Base-by-base conservation (phyloP, 2,888 invertebrate genomes). In the Drosophila subquinaria region DNA sequence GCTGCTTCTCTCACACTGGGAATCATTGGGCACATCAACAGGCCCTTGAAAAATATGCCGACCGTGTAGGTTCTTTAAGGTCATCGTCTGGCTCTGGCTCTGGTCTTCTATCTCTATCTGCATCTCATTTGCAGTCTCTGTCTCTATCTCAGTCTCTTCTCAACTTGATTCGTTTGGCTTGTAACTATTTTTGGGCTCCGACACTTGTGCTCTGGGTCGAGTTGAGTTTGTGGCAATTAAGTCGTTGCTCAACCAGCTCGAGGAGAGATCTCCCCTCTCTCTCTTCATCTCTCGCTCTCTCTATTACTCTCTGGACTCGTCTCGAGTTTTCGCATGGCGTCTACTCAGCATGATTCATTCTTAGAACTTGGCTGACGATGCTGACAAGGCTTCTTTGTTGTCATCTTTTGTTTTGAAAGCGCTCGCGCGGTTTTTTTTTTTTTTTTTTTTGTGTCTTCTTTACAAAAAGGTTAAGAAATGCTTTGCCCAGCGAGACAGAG, bases 271-370 rank as follows among this genome's bases (percentile, higher is more conserved):
- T 42, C 17, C 35, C 13, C 13, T 33, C 15, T 35, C 4, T 8
- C 47, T 43, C 23, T 53, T 27, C 17, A 13, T 47, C 20, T 36
- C 51, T 33, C 11, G 38, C 38, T n/a, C n/a, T 47, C 27, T 38
- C 36, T 48, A 9, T 17, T 11, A 1, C 17, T 42, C 43, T 47
- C 61, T 57, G 42, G 52, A 53, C 61, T 62, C 53, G 60, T 47
- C 61, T 48, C 42, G 47, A 52, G 47, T 53, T 79, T 70, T 74
- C 52, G 75, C 79, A 75, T 75, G 76, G 76, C 80, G 79, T 77
- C 80, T 75, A 73, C 73, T 77, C 79, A 78, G 79, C 72, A 74
- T 81, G 79, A 85, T 79, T 85, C 88, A 83, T 87, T 89, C 81
- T 83, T 72, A 79, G 87, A 83, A 89, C 83, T 64, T 63, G 38